phyloP scores from a whole-genome alignment of 2,797 vertebrate genomes.

The Myotis findleyi region DNA sequence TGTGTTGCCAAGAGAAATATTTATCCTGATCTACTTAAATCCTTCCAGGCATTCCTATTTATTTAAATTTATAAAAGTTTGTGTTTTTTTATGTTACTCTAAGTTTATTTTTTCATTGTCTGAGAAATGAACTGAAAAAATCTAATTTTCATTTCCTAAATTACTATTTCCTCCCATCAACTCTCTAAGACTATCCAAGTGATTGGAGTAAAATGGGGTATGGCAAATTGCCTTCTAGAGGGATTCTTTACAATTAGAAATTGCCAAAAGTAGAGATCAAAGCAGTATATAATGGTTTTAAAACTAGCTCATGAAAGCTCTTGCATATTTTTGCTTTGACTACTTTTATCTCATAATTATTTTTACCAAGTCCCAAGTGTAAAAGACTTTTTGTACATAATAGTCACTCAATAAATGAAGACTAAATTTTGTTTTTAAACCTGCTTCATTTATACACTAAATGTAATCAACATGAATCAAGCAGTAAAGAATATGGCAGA shows the following conservation, averaged over 20 bases:
- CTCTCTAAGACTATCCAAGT: constrained; percentile 19
- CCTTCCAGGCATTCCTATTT: constrained; percentile 27
- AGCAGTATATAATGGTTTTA: constrained; percentile 3
- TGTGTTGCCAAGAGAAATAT: constrained; percentile 27
- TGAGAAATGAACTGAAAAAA: constrained; percentile 59
- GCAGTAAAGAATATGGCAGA: not conserved
- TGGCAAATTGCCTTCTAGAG: constrained; percentile 30
- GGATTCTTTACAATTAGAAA: constrained; percentile 43
- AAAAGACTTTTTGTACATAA: constrained; percentile 20
- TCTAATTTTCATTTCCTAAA: constrained; percentile 47
- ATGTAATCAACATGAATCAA: not conserved
- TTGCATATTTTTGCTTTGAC: constrained; percentile 41
- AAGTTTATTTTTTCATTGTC: constrained; percentile 54
- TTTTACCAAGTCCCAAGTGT: constrained; percentile 47
- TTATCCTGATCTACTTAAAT: constrained; percentile 52
- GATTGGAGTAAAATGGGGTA: constrained; percentile 44
- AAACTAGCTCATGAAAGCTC: not conserved
- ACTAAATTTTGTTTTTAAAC: not conserved
- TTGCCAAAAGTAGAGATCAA: constrained; percentile 43
- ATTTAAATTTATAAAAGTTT: constrained; percentile 39
- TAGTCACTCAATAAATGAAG: constrained; percentile 26
- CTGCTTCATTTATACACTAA: constrained; percentile 48
- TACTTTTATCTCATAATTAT: constrained; percentile 56
- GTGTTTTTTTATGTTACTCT: constrained; percentile 48
- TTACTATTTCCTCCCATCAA: constrained; percentile 27